Base-by-base conservation (phyloP, 2,113 vertebrate species). In the Verasper variegatus region DNA sequence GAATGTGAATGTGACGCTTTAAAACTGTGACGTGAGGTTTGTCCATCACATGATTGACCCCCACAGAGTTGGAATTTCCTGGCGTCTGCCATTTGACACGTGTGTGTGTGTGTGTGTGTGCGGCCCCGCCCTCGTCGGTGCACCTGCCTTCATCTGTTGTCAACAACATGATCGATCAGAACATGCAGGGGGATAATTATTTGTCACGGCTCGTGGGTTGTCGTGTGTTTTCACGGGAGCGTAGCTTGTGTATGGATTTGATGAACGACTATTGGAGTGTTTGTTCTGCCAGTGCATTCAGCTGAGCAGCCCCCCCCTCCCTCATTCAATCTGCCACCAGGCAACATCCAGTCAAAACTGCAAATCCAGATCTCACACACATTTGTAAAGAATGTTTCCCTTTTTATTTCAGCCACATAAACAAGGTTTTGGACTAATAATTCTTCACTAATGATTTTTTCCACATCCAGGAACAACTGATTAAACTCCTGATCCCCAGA, bases 1-100 rank as follows among this genome's bases (percentile, higher is more conserved):
- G 40, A 78, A 75, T 13, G 27, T 57, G 55, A 15, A 75, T 13
- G 27, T 57, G 24, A 15, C 17, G 45, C 45, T 47, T 1, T 47
- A 2, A 35, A 21, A 61, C 7, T 0, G 9, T 21, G 1, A 45
- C 7, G 60, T 10, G 2, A 52, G 47, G 27, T 6, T 40, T 52
- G 63, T 54, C 47, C 26, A 7, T 27, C 24, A 2, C 26, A 17
- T 35, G n/a, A 23, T 54, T 23, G 5, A 63, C 10, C n/a, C n/a
- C n/a, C 4, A 11, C 57, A 31, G 20, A 42, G 20, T 1, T 10
- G n/a, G 21, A 55, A 49, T 5, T 27, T 4, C 5, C 47, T 49
- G 47, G 47, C 47, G 2, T 49, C 47, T 49, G 47, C 13, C 47
- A 4, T 49, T 18, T 49, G 37, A 21, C 21, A 37, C 14, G 14